Evolutionary conservation across 2,797 vertebrate genomes (phyloP).

Genomic region (Tauraco hartlaubi): DNA sequence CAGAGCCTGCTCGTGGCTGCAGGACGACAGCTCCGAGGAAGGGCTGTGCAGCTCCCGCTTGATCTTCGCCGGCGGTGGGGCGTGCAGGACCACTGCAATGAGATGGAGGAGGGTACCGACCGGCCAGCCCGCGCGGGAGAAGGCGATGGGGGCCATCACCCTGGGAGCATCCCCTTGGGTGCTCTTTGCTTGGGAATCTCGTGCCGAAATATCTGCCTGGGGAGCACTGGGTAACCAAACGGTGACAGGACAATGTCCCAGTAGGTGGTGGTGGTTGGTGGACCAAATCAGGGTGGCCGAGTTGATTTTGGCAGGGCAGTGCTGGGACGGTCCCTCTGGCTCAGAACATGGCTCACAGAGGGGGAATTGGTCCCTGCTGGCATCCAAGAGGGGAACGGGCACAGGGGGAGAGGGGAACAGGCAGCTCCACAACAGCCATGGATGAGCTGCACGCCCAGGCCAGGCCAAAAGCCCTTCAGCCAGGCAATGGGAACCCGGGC

Average conservation of each 20-base stretch:
- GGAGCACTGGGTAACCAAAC: not conserved
- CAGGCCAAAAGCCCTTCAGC: rapidly evolving
- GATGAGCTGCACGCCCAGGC: rapidly evolving
- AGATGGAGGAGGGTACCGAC: not conserved
- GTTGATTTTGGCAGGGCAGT: not conserved
- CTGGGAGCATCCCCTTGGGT: not conserved
- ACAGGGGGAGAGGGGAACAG: not conserved
- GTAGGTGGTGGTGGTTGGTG: too few relatives aligned
- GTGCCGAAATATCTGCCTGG: not conserved
- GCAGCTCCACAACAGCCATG: rapidly evolving
- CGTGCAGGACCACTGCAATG: conserved; percentile 93
- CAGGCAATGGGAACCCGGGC: rapidly evolving
- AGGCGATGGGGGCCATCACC: rapidly evolving
- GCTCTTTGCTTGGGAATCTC: not conserved
- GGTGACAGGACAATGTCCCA: rapidly evolving
- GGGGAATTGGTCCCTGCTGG: rapidly evolving
- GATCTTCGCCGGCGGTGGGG: conserved; percentile 92
- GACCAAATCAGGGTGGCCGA: rapidly evolving
- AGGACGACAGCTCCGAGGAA: conserved; percentile 90
- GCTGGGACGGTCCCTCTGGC: not conserved
- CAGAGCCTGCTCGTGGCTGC: conserved; percentile 91
- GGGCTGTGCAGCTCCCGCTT: conserved; percentile 92
- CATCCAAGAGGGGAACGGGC: not conserved
- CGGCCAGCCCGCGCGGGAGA: not conserved
- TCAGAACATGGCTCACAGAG: rapidly evolving